Evolutionary conservation across 2,797 vertebrate species (phyloP), one percentile per base, ranked within the genome.

Genomic region (Fistularia tabacaria): DNA sequence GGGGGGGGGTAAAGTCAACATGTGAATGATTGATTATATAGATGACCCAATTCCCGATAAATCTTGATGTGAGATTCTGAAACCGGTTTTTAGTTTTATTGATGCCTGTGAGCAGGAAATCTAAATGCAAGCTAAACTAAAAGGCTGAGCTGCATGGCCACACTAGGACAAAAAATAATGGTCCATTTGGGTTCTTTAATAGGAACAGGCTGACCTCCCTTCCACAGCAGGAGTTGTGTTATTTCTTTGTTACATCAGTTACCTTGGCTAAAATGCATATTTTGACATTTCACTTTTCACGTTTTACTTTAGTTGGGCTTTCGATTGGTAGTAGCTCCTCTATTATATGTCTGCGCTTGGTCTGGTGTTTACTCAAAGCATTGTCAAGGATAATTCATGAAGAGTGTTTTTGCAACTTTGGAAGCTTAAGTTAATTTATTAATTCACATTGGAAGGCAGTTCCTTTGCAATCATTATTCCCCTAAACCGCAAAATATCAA

Each of bases 1-100:
- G 49, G 43, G 45, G 8, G 60, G 25, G 5, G 25, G 25, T 2
- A 5, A 5, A 25, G 46, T 52, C 45, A 59, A 54, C 51, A 62
- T 51, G 54, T 62, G 52, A 68, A 68, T 62, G 38, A 51, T 48
- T 69, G 41, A 71, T 49, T 46, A 42, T 1, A 13, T 51, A 7
- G 13, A 36, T 56, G 68, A 6, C 41, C 45, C 53, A 7, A 63
- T 57, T 54, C 52, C 13, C 41, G 2, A 25, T 25, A 25, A 25
- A 25, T 25, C 25, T 25, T 25, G 25, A 25, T 25, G 25, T 25
- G 25, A 25, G 25, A 25, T 25, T 25, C 25, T 25, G 25, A 2
- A 25, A 25, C 5, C n/a, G n/a, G 25, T 25, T 25, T 25, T 25
- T 25, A 3, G 5, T 25, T 25, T 25, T 25, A 25, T 25, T 25